Evolutionary conservation across 2,113 vertebrate genomes (phyloP), one percentile per base, ranked within the genome.

Genomic region (Equus quagga): DNA sequence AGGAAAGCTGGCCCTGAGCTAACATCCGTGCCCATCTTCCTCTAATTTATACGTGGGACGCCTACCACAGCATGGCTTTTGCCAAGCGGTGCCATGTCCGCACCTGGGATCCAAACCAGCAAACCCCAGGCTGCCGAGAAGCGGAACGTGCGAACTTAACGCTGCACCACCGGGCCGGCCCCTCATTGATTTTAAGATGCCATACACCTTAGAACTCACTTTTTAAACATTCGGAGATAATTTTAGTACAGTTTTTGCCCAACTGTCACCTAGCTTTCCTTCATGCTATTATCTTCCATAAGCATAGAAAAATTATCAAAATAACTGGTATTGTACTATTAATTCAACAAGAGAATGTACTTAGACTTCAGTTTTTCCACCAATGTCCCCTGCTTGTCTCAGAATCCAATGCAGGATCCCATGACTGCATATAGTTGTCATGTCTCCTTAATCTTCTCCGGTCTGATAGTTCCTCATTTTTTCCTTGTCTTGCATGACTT

Each of bases 231-330:
- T 90, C 31, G 94, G 82, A 83, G 44, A 56, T 64, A 56, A 70
- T 72, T 83, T 64, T 44, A n/a, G n/a, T 70, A 44, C 14, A 46
- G 49, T 87, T 58, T 91, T 54, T 70, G 24, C 14, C 58, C 79
- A 72, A 56, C 19, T 4, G 19, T 92, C 24, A 83, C 11, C 19
- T 17, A 79, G 46, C 26, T 67, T 93, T 65, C 31, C 62, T 49
- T 92, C 70, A 87, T 33, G 10, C 51, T 97, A 84, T 0, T 88
- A 70, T 83, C 75, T 76, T 91, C 75, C 6, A 76, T 56, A 82
- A 91, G 9, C 70, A 82, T 15, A 91, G 24, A 79, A 79, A 51
- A 89, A 56, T 36, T 23, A 81, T 72, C 67, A 86, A 94, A 94
- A 83, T 54, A 54, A 54, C 51, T 54, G 51, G 23, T 72, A 64